Conservation (phyloP, 2,113 vertebrate genomes). For the Poecile atricapillus region DNA sequence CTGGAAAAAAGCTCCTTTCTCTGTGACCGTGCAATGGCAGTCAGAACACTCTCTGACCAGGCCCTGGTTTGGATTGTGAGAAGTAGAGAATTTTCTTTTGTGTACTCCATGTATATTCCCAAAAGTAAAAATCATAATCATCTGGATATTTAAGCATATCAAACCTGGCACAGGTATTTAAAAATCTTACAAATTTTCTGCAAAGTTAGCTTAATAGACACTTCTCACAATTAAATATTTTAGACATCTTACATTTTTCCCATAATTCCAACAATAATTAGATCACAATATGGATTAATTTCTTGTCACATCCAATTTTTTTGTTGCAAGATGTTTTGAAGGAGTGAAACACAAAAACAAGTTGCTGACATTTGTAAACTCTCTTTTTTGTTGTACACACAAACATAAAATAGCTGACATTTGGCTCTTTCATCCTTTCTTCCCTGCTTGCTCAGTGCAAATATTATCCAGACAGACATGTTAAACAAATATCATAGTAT, state of each 20-base stretch:
- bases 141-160: neutral
- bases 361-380: conserved; percentile 28
- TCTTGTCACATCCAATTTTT: conserved; percentile 76
- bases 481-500: conserved; percentile 10
- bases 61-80: neutral
- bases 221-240: conserved; percentile 72
- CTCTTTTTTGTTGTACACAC: neutral
- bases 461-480: neutral
- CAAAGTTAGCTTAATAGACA: conserved; percentile 56
- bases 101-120: neutral
- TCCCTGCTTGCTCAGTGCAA: neutral
- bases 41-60: neutral
- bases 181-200: conserved; percentile 24
- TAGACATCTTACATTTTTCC: conserved; percentile 66
- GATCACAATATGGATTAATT: conserved; percentile 72
- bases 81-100: neutral
- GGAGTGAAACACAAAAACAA: conserved; percentile 12
- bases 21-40: neutral
- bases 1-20: neutral
- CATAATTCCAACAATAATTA: conserved; percentile 74
- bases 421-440: neutral
- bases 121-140: neutral
- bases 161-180: neutral
- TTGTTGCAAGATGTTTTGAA: conserved; percentile 48
- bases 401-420: neutral